Evolutionary conservation across 2,888 invertebrate species (phyloP).

Genomic region (Aleiodes alternator): DNA sequence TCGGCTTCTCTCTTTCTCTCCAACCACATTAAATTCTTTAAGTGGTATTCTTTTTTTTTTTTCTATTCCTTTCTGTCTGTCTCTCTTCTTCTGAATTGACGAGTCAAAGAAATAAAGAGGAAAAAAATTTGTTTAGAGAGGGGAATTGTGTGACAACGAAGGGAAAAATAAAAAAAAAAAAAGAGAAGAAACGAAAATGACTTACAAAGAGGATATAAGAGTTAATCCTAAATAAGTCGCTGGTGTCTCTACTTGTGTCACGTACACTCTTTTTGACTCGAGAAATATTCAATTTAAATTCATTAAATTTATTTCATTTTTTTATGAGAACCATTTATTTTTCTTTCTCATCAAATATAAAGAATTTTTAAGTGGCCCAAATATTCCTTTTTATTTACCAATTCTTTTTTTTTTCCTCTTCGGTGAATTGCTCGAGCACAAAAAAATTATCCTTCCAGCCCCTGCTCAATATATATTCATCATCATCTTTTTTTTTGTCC

Average conservation of each 20-base stretch:
- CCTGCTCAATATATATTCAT: constrained; percentile 25
- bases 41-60: constrained; percentile 8
- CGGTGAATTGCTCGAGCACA: too few relatives aligned
- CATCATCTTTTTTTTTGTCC: background rate
- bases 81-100: constrained; percentile 14
- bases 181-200: constrained; percentile 37
- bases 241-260: constrained; percentile 40
- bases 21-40: constrained; percentile 23
- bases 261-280: constrained; percentile 36
- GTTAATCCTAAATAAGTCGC: constrained; percentile 47
- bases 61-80: background rate
- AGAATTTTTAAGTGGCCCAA: too few relatives aligned
- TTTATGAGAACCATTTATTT: background rate
- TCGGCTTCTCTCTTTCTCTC: background rate
- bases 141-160: constrained; percentile 29
- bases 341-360: background rate
- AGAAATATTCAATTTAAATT: constrained; percentile 37
- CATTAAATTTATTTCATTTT: constrained; percentile 24
- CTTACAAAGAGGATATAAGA: constrained; percentile 46
- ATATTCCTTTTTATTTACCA: background rate
- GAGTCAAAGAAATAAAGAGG: constrained; percentile 29
- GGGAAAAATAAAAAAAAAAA: constrained; percentile 29
- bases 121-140: constrained; percentile 21
- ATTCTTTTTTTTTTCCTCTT: background rate
- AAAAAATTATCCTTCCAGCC: background rate